Percentiles rank a stretch among this genome's conserved stretches.
These are phyloP conservation scores for Solenodon paradoxus DNA, from an alignment of 2,113 vertebrate species.

Conservation along the genomic window DNA sequence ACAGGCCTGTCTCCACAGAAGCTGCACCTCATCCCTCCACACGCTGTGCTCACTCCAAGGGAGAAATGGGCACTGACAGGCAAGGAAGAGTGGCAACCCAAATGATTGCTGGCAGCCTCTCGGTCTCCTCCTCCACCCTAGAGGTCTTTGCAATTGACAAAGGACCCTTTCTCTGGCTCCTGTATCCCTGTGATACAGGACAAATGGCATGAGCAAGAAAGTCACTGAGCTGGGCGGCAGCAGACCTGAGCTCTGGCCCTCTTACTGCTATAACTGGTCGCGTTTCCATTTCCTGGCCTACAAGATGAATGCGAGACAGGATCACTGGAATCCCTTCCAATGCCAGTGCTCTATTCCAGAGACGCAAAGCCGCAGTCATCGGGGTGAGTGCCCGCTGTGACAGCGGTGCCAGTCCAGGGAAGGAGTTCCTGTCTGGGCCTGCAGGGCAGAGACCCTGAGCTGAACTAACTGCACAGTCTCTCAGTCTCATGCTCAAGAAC, in stretches of 20 bases:
- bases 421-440: background rate
- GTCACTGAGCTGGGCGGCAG: background rate
- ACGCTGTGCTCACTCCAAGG: too few species aligned
- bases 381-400: background rate
- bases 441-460: rapidly evolving
- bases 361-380: background rate
- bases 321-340: background rate
- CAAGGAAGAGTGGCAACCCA: background rate
- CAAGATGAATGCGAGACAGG: background rate
- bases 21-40: background rate
- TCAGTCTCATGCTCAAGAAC: background rate
- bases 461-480: too few species aligned
- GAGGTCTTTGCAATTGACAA: background rate
- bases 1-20: background rate
- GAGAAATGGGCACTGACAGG: background rate
- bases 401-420: background rate
- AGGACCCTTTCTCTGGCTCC: background rate
- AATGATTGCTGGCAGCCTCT: background rate
- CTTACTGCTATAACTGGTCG: background rate
- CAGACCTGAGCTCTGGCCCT: background rate
- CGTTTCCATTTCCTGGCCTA: background rate
- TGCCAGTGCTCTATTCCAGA: background rate
- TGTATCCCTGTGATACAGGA: background rate
- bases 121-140: background rate
- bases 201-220: background rate